Conservation (phyloP, 1,140 invertebrate species). For the Aphidius ervi region DNA sequence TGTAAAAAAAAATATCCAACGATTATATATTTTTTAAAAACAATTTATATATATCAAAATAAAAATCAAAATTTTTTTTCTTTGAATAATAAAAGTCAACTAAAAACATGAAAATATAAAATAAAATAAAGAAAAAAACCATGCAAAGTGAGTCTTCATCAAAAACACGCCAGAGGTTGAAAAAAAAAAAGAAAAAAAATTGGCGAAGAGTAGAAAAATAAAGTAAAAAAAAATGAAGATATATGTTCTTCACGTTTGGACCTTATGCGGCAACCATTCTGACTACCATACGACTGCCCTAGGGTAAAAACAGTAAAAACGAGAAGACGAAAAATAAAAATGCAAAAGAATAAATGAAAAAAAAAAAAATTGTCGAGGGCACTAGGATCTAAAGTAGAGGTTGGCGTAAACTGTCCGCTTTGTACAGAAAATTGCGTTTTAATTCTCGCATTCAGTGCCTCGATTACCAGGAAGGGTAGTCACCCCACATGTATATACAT, state of each 20-base stretch:
- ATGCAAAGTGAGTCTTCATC: conserved; percentile 15
- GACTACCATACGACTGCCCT: conserved; percentile 4
- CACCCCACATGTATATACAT: not conserved
- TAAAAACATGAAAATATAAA: conserved; percentile 9
- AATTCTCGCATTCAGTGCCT: conserved; percentile 49
- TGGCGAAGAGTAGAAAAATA: conserved; percentile 6
- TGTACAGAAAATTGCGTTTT: conserved; percentile 54
- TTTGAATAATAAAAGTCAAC: conserved; percentile 8
- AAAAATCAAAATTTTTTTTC: not conserved
- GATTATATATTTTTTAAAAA: no score
- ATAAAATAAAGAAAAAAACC: conserved; percentile 19
- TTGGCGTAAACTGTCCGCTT: conserved; percentile 51
- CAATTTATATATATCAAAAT: no score
- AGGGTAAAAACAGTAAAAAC: not conserved
- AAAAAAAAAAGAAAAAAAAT: conserved; percentile 1
- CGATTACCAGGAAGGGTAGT: conserved; percentile 15
- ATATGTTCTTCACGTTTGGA: conserved; percentile 11
- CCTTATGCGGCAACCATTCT: conserved; percentile 10
- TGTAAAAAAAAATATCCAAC: no score
- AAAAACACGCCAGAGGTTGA: conserved; percentile 11
- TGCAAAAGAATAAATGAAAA: not conserved
- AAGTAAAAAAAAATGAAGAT: not conserved
- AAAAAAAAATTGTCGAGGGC: conserved; percentile 5
- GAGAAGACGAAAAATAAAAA: not conserved
- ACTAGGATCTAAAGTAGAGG: conserved; percentile 23